phyloP scores from a whole-genome alignment of 2,888 invertebrate species.

The Callosobruchus maculatus region DNA sequence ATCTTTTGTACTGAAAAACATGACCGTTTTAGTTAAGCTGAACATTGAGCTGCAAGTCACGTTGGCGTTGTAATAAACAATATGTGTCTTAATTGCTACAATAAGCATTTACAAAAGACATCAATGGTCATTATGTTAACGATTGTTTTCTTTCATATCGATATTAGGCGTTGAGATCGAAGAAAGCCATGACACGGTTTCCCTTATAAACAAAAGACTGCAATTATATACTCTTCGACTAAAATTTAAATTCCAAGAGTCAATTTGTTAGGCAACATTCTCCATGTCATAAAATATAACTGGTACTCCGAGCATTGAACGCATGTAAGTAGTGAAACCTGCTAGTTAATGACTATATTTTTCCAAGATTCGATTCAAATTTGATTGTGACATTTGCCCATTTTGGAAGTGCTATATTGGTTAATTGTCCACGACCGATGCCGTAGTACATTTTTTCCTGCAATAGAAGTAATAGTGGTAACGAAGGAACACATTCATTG shows the following conservation, averaged over 20 bases:
- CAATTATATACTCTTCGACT: background rate
- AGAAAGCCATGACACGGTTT: background rate
- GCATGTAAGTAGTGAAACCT: background rate
- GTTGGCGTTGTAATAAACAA: background rate
- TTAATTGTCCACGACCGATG: conserved; percentile 6
- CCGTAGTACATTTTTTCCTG: background rate
- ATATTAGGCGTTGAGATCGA: background rate
- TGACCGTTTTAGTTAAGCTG: background rate
- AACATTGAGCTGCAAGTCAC: background rate
- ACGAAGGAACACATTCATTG: background rate
- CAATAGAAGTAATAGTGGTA: background rate
- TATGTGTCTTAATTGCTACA: background rate
- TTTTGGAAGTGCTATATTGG: conserved; percentile 12
- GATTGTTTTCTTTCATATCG: background rate
- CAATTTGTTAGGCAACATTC: background rate
- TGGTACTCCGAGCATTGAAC: background rate
- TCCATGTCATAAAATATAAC: conserved; percentile 14
- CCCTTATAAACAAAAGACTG: background rate
- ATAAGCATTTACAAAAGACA: background rate
- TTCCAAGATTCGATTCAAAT: conserved; percentile 22
- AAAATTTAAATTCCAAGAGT: background rate
- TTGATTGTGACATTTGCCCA: conserved; percentile 17
- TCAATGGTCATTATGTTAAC: background rate
- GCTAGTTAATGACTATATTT: conserved; percentile 17
- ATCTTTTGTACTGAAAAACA: too few species aligned